Percentiles rank a stretch among this genome's conserved stretches.
Conservation (phyloP, 23 tunicate genomes). For the Clavelina lepadiformis region DNA sequence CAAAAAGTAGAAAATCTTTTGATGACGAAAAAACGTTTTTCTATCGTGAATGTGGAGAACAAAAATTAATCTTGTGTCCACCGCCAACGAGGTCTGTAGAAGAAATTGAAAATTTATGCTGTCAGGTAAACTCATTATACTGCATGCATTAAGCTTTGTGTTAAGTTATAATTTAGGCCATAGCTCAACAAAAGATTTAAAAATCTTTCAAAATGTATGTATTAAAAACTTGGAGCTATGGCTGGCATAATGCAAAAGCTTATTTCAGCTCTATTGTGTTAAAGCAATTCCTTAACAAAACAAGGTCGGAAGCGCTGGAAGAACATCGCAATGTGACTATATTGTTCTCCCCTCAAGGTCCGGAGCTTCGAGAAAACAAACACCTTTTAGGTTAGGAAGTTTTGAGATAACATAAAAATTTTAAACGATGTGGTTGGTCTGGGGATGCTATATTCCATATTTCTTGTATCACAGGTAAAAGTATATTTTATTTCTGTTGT, state of each 20-base stretch:
- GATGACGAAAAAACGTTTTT: slow-evolving; percentile 14
- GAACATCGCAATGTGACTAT: slow-evolving; percentile 37
- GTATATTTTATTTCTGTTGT: slow-evolving; percentile 73
- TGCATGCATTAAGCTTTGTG: background rate
- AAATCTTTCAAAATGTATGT: too few species aligned
- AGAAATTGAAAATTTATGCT: slow-evolving; percentile 65
- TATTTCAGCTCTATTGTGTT: too few species aligned
- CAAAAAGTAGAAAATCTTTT: background rate
- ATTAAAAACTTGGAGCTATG: too few species aligned
- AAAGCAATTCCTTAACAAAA: slow-evolving; percentile 60
- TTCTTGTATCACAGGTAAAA: slow-evolving; percentile 36
- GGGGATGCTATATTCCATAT: background rate
- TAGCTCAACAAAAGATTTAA: too few species aligned
- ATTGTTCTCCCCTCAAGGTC: slow-evolving; percentile 77
- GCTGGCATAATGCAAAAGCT: too few species aligned
- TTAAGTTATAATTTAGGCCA: background rate
- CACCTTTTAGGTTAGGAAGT: slow-evolving; percentile 48
- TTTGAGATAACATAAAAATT: background rate
- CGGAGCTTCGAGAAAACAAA: slow-evolving; percentile 75
- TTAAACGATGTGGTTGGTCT: too few species aligned
- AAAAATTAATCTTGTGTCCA: slow-evolving; percentile 69
- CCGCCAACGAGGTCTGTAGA: slow-evolving; percentile 38
- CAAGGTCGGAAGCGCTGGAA: slow-evolving; percentile 51
- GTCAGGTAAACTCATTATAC: slow-evolving; percentile 52
- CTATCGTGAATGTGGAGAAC: slow-evolving; percentile 46